Base-by-base conservation (phyloP, 2,888 invertebrate species). In the Luffia ferchaultella region DNA sequence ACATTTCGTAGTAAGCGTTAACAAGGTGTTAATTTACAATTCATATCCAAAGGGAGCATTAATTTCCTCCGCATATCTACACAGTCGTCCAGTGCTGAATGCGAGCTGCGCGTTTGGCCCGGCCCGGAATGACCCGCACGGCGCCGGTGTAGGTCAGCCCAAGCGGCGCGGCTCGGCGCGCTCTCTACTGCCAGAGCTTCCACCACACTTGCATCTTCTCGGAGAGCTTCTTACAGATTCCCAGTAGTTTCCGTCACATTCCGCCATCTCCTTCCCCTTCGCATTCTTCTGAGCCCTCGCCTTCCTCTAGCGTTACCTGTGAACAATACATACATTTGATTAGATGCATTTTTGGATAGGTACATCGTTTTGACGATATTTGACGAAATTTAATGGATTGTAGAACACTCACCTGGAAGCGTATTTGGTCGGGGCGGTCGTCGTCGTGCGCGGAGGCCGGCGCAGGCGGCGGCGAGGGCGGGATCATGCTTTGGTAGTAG, bases 401-500 rank as follows among this genome's bases (percentile, higher is more conserved):
- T n/a, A 49, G 16, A 46, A 2, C 60, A 79, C 77, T 76, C 70
- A 89, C 89, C 85, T 89, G 89, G 77, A 90, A 91, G 68, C 91
- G 88, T 74, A 90, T 90, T 73, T 90, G 89, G 58, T 90, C 90
- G 54, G 90, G 89, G 62, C 86, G 86, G 57, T 86, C 87, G 57
- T 88, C 88, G 49, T 85, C 85, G 50, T 83, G 69, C 45, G 60
- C 61, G 41, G 58, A 59, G 56, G 79, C 61, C 45, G 70, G 78
- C 42, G 84, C 83, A 19, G 87, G 85, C 46, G 94, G 94, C 55
- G 96, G 97, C 69, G 95, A 95, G 52, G 96, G 94, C 43, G 97
- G 96, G 71, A 97, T 97, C 91, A 95, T 95, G 70, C 92, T 92
- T 73, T 94, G 93, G 78, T 95, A 96, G 91, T 96, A 98, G 83